Conservation (phyloP, 2,888 invertebrate species). For the Silvanus unidentatus region DNA sequence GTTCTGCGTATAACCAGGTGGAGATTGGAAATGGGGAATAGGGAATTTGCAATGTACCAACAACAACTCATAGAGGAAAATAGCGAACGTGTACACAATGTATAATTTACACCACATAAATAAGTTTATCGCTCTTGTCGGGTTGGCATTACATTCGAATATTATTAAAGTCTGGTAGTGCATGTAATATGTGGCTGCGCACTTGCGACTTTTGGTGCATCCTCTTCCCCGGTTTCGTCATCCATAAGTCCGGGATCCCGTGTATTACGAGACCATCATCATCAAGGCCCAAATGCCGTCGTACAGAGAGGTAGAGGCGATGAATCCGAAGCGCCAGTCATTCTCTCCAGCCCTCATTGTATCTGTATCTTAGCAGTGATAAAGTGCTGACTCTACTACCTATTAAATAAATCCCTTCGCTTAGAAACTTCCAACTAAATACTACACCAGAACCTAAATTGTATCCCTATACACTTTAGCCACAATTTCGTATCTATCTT, state of each 20-base stretch:
- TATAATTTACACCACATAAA: constrained; percentile 18
- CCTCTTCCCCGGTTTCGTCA: too few species aligned
- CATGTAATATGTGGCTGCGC: not conserved
- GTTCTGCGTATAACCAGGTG: not conserved
- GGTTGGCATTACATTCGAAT: constrained; percentile 10
- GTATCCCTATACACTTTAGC: too few species aligned
- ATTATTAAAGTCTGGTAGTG: constrained; percentile 15
- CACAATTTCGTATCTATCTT: too few species aligned
- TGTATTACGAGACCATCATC: too few species aligned
- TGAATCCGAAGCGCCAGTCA: too few species aligned
- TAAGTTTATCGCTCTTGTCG: constrained; percentile 14
- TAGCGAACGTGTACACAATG: not conserved
- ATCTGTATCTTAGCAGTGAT: constrained; percentile 10
- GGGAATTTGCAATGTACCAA: too few species aligned
- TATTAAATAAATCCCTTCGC: constrained; percentile 15
- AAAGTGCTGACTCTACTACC: constrained; percentile 12
- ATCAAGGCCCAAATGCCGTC: too few species aligned
- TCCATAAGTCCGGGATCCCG: too few species aligned
- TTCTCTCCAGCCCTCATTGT: constrained; percentile 8
- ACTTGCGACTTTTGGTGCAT: too few species aligned
- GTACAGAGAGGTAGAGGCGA: too few species aligned
- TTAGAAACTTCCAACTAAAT: constrained; percentile 7
- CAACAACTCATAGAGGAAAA: too few species aligned
- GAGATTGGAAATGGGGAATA: too few species aligned
- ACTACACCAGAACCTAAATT: constrained; percentile 7